These are phyloP conservation scores for Dermochelys coriacea DNA, from an alignment of 2,797 vertebrate species.

Conservation along the genomic window DNA sequence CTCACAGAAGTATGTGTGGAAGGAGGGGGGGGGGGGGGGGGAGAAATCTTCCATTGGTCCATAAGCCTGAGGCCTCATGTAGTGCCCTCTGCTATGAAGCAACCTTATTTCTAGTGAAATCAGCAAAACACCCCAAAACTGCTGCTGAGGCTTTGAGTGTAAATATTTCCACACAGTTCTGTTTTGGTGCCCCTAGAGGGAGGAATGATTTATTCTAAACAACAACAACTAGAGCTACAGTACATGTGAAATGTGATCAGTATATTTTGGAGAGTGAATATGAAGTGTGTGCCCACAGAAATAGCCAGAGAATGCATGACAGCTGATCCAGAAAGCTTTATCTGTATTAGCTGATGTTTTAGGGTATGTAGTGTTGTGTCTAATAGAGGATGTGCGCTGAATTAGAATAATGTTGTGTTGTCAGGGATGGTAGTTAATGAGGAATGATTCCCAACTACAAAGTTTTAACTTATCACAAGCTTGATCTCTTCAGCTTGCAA, in stretches of 20 bases:
- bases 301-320: not conserved
- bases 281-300: not conserved
- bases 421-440: not conserved
- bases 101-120: not conserved
- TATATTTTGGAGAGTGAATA: not conserved
- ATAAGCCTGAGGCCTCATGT: not conserved
- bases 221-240: not conserved
- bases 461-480: not conserved
- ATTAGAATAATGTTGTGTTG: not conserved
- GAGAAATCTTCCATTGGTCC: not conserved
- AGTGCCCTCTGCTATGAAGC: not conserved
- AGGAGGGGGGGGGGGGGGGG: not conserved
- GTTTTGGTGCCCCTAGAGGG: not conserved
- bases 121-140: not conserved
- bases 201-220: not conserved
- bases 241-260: not conserved
- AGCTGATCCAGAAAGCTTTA: not conserved
- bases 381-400: not conserved
- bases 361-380: not conserved
- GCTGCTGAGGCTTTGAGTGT: not conserved
- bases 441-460: fast-evolving
- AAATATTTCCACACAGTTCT: not conserved
- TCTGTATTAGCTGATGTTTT: not conserved
- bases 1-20: not conserved
- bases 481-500: not conserved